Base-by-base conservation (phyloP, 2,888 invertebrate species). In the Patella depressa region DNA sequence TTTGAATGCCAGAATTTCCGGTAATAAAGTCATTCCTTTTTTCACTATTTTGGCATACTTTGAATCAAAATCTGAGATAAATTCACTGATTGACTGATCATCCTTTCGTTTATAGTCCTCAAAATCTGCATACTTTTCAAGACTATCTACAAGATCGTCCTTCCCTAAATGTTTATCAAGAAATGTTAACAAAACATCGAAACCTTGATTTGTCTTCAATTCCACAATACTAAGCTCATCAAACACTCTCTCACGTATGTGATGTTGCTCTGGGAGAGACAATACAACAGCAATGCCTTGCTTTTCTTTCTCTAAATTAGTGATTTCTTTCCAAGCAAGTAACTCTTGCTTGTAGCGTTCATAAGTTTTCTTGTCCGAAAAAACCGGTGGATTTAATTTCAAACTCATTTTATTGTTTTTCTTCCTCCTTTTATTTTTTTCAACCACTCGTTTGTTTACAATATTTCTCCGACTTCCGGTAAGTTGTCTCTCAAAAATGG, bases 31-130 rank as follows among this genome's bases (percentile, higher is more conserved):
- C n/a, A 65, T 65, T 11, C 24, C 24, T n/a, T 65, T 65, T 24
- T 65, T n/a, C 5, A 65, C 2, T 19, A 65, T 65, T n/a, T 65
- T 65, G 24, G 19, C n/a, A n/a, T 65, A 65, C 19, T 65, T 65
- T 65, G 65, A 65, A 65, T 65, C 65, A 65, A 65, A 65, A n/a
- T 65, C 19, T 65, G 65, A 19, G n/a, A 65, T 65, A 65, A 19
- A 65, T 65, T 65, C 65, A 19, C 19, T 65, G n/a, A 65, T 65
- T 9, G 65, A n/a, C 24, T n/a, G 65, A 65, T 11, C 24, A 5
- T 24, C 24, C 65, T 12, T 65, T 65, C 12, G 19, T 3, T n/a
- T 65, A 34, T 34, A 34, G 34, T 34, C 34, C 34, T 34, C 34
- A 34, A 34, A 34, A 2, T 34, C 34, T 65, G n/a, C 65, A 65